Base-by-base conservation (phyloP, 2,888 invertebrate genomes). In the Myopa tessellatipennis region DNA sequence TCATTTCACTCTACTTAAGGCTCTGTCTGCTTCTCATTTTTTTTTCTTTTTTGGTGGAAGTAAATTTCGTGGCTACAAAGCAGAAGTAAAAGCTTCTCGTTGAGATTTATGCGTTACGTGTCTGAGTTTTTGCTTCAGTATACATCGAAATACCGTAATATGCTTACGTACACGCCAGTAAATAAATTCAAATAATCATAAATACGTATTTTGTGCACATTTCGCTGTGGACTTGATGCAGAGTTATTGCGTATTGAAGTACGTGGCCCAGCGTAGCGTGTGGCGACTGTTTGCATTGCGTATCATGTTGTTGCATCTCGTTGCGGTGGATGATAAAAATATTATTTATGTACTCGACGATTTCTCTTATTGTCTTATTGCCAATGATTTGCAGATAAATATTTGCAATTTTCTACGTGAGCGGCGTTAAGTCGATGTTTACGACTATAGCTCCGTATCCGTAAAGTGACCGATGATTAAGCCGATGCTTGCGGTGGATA, bases 101-200 rank as follows among this genome's bases (percentile, higher is more conserved):
- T 65, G 55, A 40, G 40, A 58, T 45, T 75, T 68, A 60, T 69
- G 60, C 16, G 40, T 58, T 61, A 52, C 60, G 36, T 69, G 60
- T 40, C 38, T 12, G 55, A 26, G 36, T 68, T 40, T 14, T 34
- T 50, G 8, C 60, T 58, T 55, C 16, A 36, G 36, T 60, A 14
- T 52, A 16, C 34, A 4, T 74, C 16, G 36, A n/a, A 26, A 74
- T 65, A 50, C 36, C 75, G 58, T 45, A 50, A 67, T 60, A 55
- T 26, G 60, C 60, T 69, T 40, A 60, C 58, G 60, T 69, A 8
- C 40, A 60, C 61, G 76, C 71, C 74, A 79, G 81, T 81, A 78
- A 79, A 81, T 80, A 79, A 79, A 81, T 81, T 81, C 80, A 77
- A 79, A 80, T 80, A 80, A 80, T 78, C 80, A 78, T 79, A 79